A percentile compares a stretch with the other conserved stretches of the same genome.
Conservation (phyloP, 2,888 invertebrate genomes). For the Cheilosia pagana region DNA sequence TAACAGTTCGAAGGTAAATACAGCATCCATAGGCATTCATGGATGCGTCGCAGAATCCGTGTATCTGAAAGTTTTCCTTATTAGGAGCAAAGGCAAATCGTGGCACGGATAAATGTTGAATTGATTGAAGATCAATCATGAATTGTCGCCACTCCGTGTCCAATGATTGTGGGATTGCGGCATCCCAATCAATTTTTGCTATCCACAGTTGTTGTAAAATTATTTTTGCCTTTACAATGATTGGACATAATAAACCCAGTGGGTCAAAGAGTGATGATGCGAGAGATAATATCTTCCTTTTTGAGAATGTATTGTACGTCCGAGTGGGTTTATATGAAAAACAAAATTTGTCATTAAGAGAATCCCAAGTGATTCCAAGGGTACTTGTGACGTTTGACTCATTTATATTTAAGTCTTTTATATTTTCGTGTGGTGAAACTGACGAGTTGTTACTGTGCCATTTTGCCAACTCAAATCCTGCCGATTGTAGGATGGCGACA, state of each 20-base stretch:
- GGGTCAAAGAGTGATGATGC: conserved; percentile 58
- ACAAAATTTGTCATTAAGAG: conserved; percentile 37
- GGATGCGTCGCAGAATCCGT: conserved; percentile 50
- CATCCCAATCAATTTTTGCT: conserved; percentile 46
- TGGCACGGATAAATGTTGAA: conserved; percentile 21
- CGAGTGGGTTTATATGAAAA: conserved; percentile 34
- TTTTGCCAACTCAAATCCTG: conserved; percentile 30
- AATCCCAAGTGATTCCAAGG: conserved; percentile 45
- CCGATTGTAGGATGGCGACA: neutral
- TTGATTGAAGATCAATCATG: neutral
- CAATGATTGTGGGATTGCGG: conserved; percentile 20
- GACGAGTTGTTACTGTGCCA: conserved; percentile 15
- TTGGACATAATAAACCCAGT: conserved; percentile 48
- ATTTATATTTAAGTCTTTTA: conserved; percentile 30
- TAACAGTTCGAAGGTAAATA: conserved; percentile 17
- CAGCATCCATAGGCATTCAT: conserved; percentile 37
- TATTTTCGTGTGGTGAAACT: neutral
- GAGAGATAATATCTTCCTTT: conserved; percentile 23
- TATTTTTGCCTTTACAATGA: conserved; percentile 58
- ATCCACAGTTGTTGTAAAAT: conserved; percentile 64
- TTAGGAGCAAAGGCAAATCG: conserved; percentile 9
- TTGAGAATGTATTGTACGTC: conserved; percentile 5
- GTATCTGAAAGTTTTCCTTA: neutral
- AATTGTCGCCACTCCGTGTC: conserved; percentile 16
- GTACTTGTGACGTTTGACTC: conserved; percentile 46